These are phyloP conservation scores for Rousettus leschenaultii DNA, from an alignment of 2,113 vertebrate species.

Conservation along the genomic window DNA sequence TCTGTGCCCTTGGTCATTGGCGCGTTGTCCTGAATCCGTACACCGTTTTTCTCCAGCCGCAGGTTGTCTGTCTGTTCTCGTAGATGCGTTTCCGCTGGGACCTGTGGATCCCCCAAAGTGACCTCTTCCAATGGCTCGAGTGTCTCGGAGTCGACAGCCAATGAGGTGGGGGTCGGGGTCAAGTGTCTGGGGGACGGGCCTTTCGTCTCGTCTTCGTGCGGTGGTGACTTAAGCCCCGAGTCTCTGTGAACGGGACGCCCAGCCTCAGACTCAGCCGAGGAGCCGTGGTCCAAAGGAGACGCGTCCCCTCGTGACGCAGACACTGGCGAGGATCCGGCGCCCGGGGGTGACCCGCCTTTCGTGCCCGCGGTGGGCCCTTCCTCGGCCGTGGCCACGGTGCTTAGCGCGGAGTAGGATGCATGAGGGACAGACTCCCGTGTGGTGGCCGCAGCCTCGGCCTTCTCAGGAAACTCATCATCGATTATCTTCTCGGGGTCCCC, in stretches of 20 bases:
- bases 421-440: not conserved
- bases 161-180: not conserved
- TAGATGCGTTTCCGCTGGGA: not conserved
- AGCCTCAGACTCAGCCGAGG: slow-evolving; percentile 29
- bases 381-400: not conserved
- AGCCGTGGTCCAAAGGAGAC: slow-evolving; percentile 4
- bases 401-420: not conserved
- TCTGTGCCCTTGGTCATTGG: not conserved
- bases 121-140: not conserved
- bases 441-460: not conserved
- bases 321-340: accelerated
- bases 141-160: accelerated
- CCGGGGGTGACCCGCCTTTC: not conserved
- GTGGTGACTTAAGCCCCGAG: not conserved
- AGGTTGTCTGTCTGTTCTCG: not conserved
- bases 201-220: not conserved
- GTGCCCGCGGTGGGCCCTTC: not conserved
- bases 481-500: accelerated
- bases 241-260: accelerated
- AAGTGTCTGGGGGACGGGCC: not conserved
- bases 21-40: not conserved
- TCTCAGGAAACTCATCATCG: not conserved
- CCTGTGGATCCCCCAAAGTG: not conserved
- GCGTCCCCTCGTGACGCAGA: slow-evolving; percentile 35
- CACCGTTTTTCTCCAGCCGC: accelerated